These are phyloP conservation scores for Tyrannus savana DNA, from an alignment of 2,113 vertebrate genomes.

Conservation along the genomic window DNA sequence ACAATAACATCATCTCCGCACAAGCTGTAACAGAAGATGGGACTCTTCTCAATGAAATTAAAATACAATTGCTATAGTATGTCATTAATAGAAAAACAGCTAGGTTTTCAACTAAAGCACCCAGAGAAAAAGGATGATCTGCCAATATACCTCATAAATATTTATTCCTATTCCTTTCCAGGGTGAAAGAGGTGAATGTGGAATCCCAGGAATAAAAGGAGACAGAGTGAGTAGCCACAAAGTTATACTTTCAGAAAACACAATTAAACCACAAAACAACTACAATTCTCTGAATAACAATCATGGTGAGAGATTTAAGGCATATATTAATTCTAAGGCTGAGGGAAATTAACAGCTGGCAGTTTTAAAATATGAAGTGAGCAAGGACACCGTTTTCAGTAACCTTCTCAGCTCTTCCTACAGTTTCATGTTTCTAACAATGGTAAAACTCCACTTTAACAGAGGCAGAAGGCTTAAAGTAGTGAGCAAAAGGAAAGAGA, in stretches of 20 bases:
- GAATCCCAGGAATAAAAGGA: slow-evolving; percentile 90
- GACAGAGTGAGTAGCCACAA: slow-evolving; percentile 78
- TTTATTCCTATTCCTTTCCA: slow-evolving; percentile 46
- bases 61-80: background rate
- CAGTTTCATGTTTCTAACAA: background rate
- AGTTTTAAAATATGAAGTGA: background rate
- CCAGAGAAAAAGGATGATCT: background rate
- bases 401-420: background rate
- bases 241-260: background rate
- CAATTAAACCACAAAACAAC: background rate
- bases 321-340: background rate
- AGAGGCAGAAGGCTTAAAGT: background rate
- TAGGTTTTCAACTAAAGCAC: background rate
- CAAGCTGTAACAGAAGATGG: background rate
- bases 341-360: background rate
- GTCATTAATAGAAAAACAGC: background rate
- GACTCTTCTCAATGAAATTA: background rate
- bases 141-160: background rate
- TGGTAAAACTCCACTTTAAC: background rate
- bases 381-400: background rate
- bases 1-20: background rate
- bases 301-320: background rate
- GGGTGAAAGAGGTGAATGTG: slow-evolving; percentile 91
- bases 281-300: background rate
- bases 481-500: background rate